phyloP scores from a whole-genome alignment of 2,113 vertebrate species.

The Aix galericulata region DNA sequence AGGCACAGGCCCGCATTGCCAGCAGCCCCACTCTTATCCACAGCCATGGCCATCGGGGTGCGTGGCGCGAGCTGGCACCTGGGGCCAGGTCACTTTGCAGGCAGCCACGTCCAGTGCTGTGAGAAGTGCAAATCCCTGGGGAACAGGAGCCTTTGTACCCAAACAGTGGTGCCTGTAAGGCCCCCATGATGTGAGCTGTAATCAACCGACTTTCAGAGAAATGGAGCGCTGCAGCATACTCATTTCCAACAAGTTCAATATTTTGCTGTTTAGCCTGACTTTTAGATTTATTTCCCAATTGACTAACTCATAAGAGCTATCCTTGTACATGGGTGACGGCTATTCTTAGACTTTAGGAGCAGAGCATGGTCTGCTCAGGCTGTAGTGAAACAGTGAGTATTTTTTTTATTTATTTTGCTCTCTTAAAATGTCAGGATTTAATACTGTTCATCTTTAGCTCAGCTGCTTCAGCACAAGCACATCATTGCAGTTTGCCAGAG shows the following conservation, averaged over 20 bases:
- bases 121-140: background rate
- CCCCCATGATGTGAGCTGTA: background rate
- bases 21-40: too few species aligned
- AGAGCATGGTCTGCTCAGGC: background rate
- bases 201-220: background rate
- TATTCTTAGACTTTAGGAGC: background rate
- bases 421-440: conserved; percentile 23
- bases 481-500: background rate
- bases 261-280: background rate
- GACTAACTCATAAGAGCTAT: background rate
- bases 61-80: too few species aligned
- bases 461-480: background rate
- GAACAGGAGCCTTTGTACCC: background rate
- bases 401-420: background rate
- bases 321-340: background rate
- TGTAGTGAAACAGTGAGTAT: background rate
- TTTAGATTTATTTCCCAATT: conserved; percentile 26
- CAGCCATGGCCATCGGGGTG: too few species aligned
- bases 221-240: background rate
- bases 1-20: too few species aligned
- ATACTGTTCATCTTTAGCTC: background rate
- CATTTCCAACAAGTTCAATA: background rate
- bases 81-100: too few species aligned
- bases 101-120: too few species aligned
- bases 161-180: background rate